These are phyloP conservation scores for Netelia inedita DNA, from an alignment of 2,888 invertebrate species.

Conservation along the genomic window DNA sequence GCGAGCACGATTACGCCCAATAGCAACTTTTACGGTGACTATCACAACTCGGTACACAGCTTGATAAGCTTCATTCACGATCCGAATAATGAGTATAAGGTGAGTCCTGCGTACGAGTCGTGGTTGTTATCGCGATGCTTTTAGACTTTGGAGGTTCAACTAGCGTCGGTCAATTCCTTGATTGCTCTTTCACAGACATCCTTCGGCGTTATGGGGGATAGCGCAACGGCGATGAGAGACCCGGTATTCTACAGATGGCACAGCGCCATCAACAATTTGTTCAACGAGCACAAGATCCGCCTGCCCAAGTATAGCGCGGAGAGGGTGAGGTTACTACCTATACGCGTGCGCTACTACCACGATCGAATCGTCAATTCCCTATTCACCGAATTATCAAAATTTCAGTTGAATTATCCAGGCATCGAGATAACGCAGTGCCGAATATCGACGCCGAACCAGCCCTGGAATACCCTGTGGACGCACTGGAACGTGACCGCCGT, in stretches of 20 bases:
- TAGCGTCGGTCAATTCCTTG: too few relatives aligned
- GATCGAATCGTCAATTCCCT: neutral
- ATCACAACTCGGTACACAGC: conserved; percentile 94
- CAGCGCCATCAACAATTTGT: conserved; percentile 91
- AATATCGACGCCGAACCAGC: conserved; percentile 86
- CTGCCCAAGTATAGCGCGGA: conserved; percentile 88
- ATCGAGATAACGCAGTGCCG: conserved; percentile 88
- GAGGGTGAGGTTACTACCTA: conserved; percentile 85
- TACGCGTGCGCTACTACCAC: neutral
- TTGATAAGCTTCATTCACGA: conserved; percentile 92
- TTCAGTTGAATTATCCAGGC: conserved; percentile 88
- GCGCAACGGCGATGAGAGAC: conserved; percentile 94
- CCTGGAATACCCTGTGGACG: conserved; percentile 88
- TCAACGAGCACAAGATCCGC: conserved; percentile 90
- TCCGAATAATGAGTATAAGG: conserved; percentile 91
- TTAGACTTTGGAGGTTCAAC: too few relatives aligned
- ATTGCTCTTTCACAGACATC: conserved; percentile 87
- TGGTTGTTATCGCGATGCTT: too few relatives aligned
- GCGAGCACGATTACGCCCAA: conserved; percentile 89
- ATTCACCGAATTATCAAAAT: neutral
- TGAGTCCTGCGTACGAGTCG: conserved; percentile 79
- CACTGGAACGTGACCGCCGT: conserved; percentile 93
- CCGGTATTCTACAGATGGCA: conserved; percentile 96
- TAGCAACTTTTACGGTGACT: conserved; percentile 90
- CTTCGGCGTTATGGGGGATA: conserved; percentile 93